A percentile compares a stretch with the other conserved stretches of the same genome.
Evolutionary conservation across 2,888 invertebrate genomes (phyloP).

Genomic region (Andricus quercusramuli): DNA sequence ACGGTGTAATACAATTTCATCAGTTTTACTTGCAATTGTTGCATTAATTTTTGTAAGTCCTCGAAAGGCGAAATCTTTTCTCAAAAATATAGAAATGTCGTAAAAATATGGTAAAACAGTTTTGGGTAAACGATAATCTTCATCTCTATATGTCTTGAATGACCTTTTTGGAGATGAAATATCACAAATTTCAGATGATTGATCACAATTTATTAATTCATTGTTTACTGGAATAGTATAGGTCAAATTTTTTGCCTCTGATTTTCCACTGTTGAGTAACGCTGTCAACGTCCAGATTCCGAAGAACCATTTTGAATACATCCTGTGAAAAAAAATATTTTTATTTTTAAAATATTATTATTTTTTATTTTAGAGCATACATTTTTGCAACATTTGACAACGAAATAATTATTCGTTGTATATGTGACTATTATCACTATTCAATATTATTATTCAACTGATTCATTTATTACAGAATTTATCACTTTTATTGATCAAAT

Average conservation of each 20-base stretch:
- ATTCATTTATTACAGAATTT: no score
- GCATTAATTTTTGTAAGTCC: slow-evolving; percentile 48
- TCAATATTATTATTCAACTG: no score
- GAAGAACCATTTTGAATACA: not conserved
- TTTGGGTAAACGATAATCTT: slow-evolving; percentile 49
- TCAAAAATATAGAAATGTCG: slow-evolving; percentile 44
- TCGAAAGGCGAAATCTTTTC: slow-evolving; percentile 38
- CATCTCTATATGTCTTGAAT: not conserved
- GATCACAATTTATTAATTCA: not conserved
- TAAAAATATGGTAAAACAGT: slow-evolving; percentile 47
- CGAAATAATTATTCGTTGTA: no score
- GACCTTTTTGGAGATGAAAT: not conserved
- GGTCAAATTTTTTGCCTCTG: not conserved
- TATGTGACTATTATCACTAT: no score
- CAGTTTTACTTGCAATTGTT: slow-evolving; percentile 32
- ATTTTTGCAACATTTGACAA: no score
- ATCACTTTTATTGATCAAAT: no score
- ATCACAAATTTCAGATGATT: not conserved
- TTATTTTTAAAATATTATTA: no score
- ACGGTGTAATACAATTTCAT: slow-evolving; percentile 48
- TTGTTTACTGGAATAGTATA: not conserved
- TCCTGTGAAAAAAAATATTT: slow-evolving; percentile 12
- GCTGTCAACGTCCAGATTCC: slow-evolving; percentile 2
- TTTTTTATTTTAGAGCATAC: no score
- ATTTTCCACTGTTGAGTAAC: not conserved